A percentile compares a stretch with the other conserved stretches of the same genome.
Conservation (phyloP, 2,888 invertebrate genomes). For the Panopea generosa region DNA sequence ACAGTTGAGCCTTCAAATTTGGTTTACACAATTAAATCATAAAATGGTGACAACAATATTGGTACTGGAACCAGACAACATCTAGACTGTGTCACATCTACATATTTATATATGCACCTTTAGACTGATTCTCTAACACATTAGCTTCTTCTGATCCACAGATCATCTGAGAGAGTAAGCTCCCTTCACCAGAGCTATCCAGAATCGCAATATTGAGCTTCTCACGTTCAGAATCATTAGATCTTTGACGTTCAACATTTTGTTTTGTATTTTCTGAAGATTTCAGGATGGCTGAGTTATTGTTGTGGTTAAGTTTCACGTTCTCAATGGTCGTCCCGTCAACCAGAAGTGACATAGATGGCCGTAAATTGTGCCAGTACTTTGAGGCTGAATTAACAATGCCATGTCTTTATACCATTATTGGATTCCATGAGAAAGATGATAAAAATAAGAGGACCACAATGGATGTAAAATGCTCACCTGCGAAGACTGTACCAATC, state of each 20-base stretch:
- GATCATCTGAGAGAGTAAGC: slow-evolving; percentile 64
- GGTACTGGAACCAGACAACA: background rate
- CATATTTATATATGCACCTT: slow-evolving; percentile 5
- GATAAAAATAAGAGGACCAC: slow-evolving; percentile 11
- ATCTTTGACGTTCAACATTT: slow-evolving; percentile 20
- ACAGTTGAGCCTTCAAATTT: too few relatives aligned
- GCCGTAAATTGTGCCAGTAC: slow-evolving; percentile 63
- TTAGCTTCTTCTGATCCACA: slow-evolving; percentile 34
- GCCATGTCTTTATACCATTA: background rate
- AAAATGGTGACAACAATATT: too few relatives aligned
- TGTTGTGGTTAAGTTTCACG: slow-evolving; percentile 36
- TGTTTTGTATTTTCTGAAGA: slow-evolving; percentile 24
- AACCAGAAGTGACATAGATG: slow-evolving; percentile 60
- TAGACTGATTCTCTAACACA: slow-evolving; percentile 17
- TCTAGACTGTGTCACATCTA: background rate
- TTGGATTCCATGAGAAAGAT: too few relatives aligned
- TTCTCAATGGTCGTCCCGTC: slow-evolving; percentile 64
- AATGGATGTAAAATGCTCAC: too few relatives aligned
- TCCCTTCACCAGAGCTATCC: slow-evolving; percentile 47
- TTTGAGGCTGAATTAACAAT: slow-evolving; percentile 41
- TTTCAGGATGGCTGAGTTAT: slow-evolving; percentile 34
- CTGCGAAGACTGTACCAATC: too few relatives aligned
- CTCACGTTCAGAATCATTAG: slow-evolving; percentile 19
- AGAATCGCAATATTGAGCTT: slow-evolving; percentile 19
- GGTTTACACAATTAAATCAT: too few relatives aligned